Conservation (phyloP, 2,113 vertebrate genomes). For the Glareola pratincola region DNA sequence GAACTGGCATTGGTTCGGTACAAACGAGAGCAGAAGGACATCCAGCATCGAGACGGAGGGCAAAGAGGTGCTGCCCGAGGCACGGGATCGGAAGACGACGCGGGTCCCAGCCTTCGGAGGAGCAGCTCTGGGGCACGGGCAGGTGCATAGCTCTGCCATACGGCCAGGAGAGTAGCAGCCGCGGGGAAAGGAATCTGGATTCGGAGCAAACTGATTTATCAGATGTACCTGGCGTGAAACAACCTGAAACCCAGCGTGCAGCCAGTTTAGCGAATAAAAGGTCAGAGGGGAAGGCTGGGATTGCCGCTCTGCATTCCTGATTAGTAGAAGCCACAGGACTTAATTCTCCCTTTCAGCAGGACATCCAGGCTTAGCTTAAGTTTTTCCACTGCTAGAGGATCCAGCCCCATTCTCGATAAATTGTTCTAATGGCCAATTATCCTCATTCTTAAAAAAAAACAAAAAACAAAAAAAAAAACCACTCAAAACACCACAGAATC, state of each 20-base stretch:
- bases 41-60: neutral
- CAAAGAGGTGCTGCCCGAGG: fast-evolving
- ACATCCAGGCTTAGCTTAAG: neutral
- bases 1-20: neutral
- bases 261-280: neutral
- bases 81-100: fast-evolving
- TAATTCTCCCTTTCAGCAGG: neutral
- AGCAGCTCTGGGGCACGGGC: neutral
- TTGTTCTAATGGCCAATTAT: neutral
- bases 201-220: neutral
- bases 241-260: neutral
- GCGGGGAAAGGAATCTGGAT: neutral
- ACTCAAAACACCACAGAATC: neutral
- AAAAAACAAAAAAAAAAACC: neutral
- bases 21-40: neutral
- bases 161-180: neutral
- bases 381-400: neutral
- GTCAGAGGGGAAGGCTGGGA: neutral
- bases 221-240: neutral
- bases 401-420: neutral
- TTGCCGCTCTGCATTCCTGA: neutral
- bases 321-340: neutral
- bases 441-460: neutral
- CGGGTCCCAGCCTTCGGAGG: neutral
- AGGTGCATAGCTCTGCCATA: neutral